These are phyloP conservation scores for Chlamydotis undulata DNA, from an alignment of 2,113 vertebrate genomes.

Conservation along the genomic window DNA sequence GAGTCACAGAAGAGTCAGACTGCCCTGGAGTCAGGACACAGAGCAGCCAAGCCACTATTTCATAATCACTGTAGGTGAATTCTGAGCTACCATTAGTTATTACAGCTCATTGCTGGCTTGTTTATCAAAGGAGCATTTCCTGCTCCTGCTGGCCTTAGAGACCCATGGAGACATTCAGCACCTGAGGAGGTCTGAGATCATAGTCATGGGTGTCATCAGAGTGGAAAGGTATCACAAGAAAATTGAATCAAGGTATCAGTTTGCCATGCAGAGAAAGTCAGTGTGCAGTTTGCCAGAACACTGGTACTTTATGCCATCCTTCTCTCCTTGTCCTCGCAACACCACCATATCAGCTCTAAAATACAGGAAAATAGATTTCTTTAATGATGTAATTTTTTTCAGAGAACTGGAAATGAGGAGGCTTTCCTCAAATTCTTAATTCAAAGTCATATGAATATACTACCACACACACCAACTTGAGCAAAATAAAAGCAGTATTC, in stretches of 20 bases:
- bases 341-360: neutral
- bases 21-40: neutral
- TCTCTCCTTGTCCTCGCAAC: neutral
- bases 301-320: neutral
- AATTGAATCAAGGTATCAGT: neutral
- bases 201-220: neutral
- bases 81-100: neutral
- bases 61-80: neutral
- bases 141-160: neutral
- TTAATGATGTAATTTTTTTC: accelerated
- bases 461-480: neutral
- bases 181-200: neutral
- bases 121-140: neutral
- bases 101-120: neutral
- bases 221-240: neutral
- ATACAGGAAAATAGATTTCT: neutral
- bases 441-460: neutral
- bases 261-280: neutral
- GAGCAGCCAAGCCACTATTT: neutral
- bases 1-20: neutral
- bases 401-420: neutral
- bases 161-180: neutral
- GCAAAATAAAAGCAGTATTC: neutral
- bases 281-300: neutral
- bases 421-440: neutral